Conservation (phyloP, 2,888 invertebrate species). For the Phrixothrix hirtus region DNA sequence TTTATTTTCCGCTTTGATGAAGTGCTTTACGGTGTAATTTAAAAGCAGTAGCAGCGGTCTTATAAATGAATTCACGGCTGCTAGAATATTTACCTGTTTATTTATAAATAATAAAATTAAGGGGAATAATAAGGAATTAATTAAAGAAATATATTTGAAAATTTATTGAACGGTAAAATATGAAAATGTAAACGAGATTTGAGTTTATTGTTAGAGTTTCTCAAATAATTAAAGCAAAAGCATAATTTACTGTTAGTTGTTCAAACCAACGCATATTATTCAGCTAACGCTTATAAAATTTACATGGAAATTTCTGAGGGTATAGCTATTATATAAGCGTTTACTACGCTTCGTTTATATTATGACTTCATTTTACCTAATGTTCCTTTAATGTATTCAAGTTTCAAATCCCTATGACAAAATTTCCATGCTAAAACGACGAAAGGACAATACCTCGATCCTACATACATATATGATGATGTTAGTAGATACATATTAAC, state of each 20-base stretch:
- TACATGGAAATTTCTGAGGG: constrained; percentile 20
- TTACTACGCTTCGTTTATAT: constrained; percentile 18
- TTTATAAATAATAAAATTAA: too few relatives aligned
- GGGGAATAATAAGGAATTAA: too few relatives aligned
- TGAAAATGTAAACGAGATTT: too few relatives aligned
- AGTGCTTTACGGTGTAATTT: constrained; percentile 23
- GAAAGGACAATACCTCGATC: constrained; percentile 12
- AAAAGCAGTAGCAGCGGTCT: constrained; percentile 14
- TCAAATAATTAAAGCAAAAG: constrained; percentile 15
- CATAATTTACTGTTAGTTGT: constrained; percentile 10
- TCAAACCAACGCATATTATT: constrained; percentile 3
- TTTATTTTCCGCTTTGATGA: constrained; percentile 27
- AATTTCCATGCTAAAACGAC: constrained; percentile 17
- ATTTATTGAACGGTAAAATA: too few relatives aligned
- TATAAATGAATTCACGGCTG: constrained; percentile 13
- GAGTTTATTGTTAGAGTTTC: constrained; percentile 8
- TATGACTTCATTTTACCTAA: constrained; percentile 26
- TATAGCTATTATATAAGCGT: constrained; percentile 21
- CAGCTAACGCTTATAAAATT: constrained; percentile 21
- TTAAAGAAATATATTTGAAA: too few relatives aligned
- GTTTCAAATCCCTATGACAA: constrained; percentile 17
- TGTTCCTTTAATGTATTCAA: constrained; percentile 20
- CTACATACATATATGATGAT: too few relatives aligned
- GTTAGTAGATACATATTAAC: too few relatives aligned
- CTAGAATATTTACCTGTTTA: constrained; percentile 4